A percentile compares a stretch with the other conserved stretches of the same genome.
Conservation (phyloP, 2,797 vertebrate species). For the Dallia pectoralis region DNA sequence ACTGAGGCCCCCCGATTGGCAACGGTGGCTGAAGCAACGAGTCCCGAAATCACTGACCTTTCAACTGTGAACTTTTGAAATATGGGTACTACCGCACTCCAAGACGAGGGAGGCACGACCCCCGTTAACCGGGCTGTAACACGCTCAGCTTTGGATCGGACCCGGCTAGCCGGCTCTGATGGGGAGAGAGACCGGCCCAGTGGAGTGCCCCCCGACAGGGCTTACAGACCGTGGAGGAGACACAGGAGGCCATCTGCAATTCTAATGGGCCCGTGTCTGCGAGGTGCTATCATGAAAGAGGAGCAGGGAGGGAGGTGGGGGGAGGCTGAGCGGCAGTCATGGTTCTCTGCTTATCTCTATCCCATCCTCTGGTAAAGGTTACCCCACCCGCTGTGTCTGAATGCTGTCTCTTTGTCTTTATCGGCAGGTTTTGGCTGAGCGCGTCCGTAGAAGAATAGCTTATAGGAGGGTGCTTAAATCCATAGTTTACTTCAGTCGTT, state of each 20-base stretch:
- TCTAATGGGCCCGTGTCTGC: conserved; percentile 2
- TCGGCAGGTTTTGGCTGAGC: not conserved
- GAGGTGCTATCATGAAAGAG: conserved; percentile 26
- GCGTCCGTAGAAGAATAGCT: not conserved
- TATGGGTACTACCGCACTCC: conserved; percentile 10
- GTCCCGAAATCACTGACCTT: conserved; percentile 7
- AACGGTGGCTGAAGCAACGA: conserved; percentile 12
- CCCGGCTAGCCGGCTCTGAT: not conserved
- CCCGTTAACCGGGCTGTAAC: not conserved
- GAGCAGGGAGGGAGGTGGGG: not conserved
- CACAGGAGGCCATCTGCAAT: conserved; percentile 21
- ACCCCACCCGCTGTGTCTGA: conserved; percentile 23
- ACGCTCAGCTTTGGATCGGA: not conserved
- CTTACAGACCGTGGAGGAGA: conserved; percentile 5
- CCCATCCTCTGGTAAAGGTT: conserved; percentile 34
- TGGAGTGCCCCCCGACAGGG: not conserved
- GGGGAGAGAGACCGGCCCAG: not conserved
- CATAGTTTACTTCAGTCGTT: too few relatives aligned
- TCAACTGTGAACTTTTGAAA: not conserved
- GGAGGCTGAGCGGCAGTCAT: not conserved
- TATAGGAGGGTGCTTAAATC: not conserved
- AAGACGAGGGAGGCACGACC: not conserved
- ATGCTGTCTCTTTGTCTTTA: conserved; percentile 6
- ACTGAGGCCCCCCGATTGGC: too few relatives aligned
- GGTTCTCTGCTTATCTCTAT: conserved; percentile 19